Percentiles rank a stretch among this genome's conserved stretches.
These are phyloP conservation scores for Alectura lathami DNA, from an alignment of 2,113 vertebrate genomes.

Conservation along the genomic window DNA sequence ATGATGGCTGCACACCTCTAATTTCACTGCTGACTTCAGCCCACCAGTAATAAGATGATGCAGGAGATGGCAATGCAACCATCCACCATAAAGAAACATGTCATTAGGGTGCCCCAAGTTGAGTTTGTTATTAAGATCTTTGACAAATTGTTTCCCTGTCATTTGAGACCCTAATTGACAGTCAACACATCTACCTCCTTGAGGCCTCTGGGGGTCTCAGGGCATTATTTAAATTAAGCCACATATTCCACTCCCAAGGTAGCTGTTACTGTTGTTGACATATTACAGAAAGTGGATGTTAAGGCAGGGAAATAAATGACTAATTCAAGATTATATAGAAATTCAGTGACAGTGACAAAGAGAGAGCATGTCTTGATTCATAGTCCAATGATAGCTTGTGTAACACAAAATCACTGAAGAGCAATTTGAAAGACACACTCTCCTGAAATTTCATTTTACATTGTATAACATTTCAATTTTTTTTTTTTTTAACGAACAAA, in stretches of 20 bases:
- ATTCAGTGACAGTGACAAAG: neutral
- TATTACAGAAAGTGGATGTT: neutral
- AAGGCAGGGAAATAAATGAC: neutral
- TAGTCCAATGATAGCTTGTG: neutral
- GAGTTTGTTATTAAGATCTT: neutral
- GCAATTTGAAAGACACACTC: neutral
- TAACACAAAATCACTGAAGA: neutral
- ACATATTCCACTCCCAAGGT: neutral
- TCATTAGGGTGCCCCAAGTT: neutral
- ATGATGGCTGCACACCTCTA: conserved; percentile 23
- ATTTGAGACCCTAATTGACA: neutral
- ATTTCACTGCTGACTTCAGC: conserved; percentile 31
- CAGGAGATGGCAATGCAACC: neutral
- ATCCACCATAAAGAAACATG: neutral
- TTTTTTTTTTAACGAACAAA: neutral
- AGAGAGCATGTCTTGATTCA: neutral
- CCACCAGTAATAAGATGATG: neutral
- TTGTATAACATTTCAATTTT: neutral
- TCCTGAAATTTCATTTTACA: neutral
- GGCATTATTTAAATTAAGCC: neutral
- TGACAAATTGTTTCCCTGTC: neutral
- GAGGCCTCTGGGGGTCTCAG: neutral
- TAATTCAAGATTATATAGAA: neutral
- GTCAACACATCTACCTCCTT: neutral
- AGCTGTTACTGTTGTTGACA: neutral